A percentile compares a stretch with the other conserved stretches of the same genome.
Conservation (phyloP, 2,113 vertebrate genomes). For the Cyphomyrus plagiostoma region DNA sequence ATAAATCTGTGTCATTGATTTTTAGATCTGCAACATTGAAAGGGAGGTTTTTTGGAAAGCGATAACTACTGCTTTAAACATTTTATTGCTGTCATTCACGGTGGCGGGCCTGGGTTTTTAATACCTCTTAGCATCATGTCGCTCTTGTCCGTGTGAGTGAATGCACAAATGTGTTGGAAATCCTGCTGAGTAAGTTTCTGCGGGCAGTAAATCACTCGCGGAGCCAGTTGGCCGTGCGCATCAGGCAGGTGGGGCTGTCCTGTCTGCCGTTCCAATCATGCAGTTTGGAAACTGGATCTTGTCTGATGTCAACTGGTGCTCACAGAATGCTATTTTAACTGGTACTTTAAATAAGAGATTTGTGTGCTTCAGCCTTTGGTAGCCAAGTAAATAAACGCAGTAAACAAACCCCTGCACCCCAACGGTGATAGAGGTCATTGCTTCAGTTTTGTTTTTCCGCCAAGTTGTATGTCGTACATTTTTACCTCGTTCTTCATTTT, state of each 20-base stretch:
- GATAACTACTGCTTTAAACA: slow-evolving; percentile 55
- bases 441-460: background rate
- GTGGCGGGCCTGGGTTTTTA: slow-evolving; percentile 46
- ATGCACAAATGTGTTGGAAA: slow-evolving; percentile 54
- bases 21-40: slow-evolving; percentile 31
- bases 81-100: slow-evolving; percentile 54
- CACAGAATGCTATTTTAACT: slow-evolving; percentile 27
- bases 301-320: slow-evolving; percentile 37
- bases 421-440: background rate
- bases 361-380: slow-evolving; percentile 30
- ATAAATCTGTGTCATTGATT: slow-evolving; percentile 31
- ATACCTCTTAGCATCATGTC: slow-evolving; percentile 58
- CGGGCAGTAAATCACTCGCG: slow-evolving; percentile 56
- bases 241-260: slow-evolving; percentile 43
- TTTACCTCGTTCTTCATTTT: background rate
- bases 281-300: slow-evolving; percentile 43
- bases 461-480: background rate
- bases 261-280: slow-evolving; percentile 40
- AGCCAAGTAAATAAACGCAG: slow-evolving; percentile 14
- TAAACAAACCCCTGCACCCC: background rate
- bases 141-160: slow-evolving; percentile 49
- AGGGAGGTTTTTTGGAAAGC: slow-evolving; percentile 39
- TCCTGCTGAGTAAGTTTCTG: slow-evolving; percentile 55
- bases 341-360: slow-evolving; percentile 31
- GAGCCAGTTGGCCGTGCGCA: slow-evolving; percentile 46